These are phyloP conservation scores for Ceriagrion tenellum DNA, from an alignment of 2,888 invertebrate genomes.

Conservation along the genomic window DNA sequence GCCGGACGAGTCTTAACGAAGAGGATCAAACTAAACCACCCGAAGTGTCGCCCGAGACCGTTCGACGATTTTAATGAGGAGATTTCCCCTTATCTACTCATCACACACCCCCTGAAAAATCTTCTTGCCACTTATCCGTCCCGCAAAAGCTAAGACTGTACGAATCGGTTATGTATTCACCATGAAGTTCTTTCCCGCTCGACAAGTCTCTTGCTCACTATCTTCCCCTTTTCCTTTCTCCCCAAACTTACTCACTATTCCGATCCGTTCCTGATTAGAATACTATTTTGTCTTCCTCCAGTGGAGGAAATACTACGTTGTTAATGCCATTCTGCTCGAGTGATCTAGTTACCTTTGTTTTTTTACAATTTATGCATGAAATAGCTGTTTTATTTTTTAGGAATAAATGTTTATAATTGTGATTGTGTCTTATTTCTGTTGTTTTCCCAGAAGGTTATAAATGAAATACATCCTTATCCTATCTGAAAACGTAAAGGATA, in stretches of 20 bases:
- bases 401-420: slow-evolving; percentile 8
- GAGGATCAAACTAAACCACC: neutral
- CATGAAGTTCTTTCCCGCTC: too few species aligned
- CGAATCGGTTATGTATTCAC: neutral
- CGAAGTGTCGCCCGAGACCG: neutral
- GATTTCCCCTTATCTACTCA: neutral
- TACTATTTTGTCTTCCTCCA: slow-evolving; percentile 27
- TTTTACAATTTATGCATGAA: neutral
- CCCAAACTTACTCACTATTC: neutral
- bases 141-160: neutral
- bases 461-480: too few species aligned
- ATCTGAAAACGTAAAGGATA: too few species aligned
- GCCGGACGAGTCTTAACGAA: neutral
- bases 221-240: neutral
- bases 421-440: too few species aligned
- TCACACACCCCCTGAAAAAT: neutral
- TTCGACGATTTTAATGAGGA: neutral
- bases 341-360: slow-evolving; percentile 42
- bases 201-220: neutral
- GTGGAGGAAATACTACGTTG: slow-evolving; percentile 12
- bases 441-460: too few species aligned
- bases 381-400: neutral
- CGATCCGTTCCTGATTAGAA: neutral
- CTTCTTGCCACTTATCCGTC: neutral
- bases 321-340: slow-evolving; percentile 34